Evolutionary conservation across 2,888 invertebrate species (phyloP).

Genomic region (Eumacrocentrus americanus): DNA sequence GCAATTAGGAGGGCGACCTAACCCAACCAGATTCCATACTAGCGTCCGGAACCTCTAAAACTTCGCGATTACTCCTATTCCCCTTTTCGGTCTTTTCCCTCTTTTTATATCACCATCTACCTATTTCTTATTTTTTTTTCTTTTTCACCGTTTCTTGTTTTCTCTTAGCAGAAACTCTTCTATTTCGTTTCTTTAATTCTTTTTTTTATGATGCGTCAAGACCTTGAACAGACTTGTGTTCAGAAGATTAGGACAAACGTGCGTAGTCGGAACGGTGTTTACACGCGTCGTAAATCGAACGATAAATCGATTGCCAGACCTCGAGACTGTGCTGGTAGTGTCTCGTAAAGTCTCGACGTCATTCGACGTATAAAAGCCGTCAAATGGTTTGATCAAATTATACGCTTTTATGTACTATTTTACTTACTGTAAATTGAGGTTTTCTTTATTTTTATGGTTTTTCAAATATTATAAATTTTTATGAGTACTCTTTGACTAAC

Average conservation of each 20-base stretch:
- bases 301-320: constrained; percentile 46
- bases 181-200: neutral
- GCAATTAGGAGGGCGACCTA: constrained; percentile 33
- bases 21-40: constrained; percentile 28
- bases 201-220: neutral
- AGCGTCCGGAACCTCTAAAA: constrained; percentile 2
- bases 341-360: constrained; percentile 4
- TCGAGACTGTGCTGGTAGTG: constrained; percentile 7
- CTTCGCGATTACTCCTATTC: neutral
- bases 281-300: constrained; percentile 48
- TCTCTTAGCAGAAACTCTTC: too few species aligned
- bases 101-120: too few species aligned
- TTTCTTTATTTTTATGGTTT: neutral
- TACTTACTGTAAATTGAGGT: neutral
- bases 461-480: neutral
- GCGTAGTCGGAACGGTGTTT: constrained; percentile 34
- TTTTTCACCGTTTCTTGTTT: too few species aligned
- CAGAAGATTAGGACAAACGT: constrained; percentile 16
- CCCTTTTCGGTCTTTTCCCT: too few species aligned
- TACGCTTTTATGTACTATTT: neutral
- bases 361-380: neutral
- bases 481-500: too few species aligned
- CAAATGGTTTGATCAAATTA: neutral
- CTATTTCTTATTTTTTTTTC: too few species aligned
- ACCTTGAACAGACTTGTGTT: constrained; percentile 1